A percentile compares a stretch with the other conserved stretches of the same genome.
These are phyloP conservation scores for Amphiura filiformis DNA, from an alignment of 35 echinoderm and acorn worm genomes.

Conservation along the genomic window DNA sequence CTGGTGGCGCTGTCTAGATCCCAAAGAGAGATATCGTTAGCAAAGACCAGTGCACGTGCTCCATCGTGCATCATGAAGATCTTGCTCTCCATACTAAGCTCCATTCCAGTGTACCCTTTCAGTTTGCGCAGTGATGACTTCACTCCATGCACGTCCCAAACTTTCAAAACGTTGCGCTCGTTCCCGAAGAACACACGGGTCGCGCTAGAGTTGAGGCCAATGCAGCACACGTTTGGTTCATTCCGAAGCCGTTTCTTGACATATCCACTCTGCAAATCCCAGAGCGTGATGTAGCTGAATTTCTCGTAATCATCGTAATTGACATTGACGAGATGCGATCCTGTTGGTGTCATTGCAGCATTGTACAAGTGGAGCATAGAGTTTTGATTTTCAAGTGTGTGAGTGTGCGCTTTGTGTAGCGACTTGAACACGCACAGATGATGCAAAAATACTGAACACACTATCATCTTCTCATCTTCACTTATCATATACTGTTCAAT, in stretches of 20 bases:
- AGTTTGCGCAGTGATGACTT: slow-evolving; percentile 77
- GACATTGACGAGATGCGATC: slow-evolving; percentile 63
- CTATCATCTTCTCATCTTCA: slow-evolving; percentile 71
- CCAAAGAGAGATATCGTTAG: slow-evolving; percentile 78
- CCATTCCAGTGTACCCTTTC: slow-evolving; percentile 40
- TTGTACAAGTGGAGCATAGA: slow-evolving; percentile 91
- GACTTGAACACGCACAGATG: slow-evolving; percentile 92
- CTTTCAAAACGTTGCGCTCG: slow-evolving; percentile 72
- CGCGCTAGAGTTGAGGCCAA: slow-evolving; percentile 60
- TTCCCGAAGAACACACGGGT: slow-evolving; percentile 88
- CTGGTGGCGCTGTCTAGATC: slow-evolving; percentile 65
- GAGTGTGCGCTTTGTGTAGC: slow-evolving; percentile 61
- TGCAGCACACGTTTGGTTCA: slow-evolving; percentile 90
- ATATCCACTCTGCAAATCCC: slow-evolving; percentile 71
- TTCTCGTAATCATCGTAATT: slow-evolving; percentile 92
- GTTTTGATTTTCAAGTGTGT: slow-evolving; percentile 76
- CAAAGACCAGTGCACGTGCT: slow-evolving; percentile 65
- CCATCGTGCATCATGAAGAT: slow-evolving; percentile 91
- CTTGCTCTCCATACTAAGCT: slow-evolving; percentile 60
- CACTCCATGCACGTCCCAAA: slow-evolving; percentile 77
- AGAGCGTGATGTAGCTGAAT: slow-evolving; percentile 87
- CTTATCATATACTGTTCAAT: slow-evolving; percentile 92
- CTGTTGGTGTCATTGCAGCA: slow-evolving; percentile 58
- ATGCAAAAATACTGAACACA: slow-evolving; percentile 91
- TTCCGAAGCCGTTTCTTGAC: slow-evolving; percentile 84